Evolutionary conservation across 2,888 invertebrate species (phyloP).

Genomic region (Ornithoptera alexandrae): DNA sequence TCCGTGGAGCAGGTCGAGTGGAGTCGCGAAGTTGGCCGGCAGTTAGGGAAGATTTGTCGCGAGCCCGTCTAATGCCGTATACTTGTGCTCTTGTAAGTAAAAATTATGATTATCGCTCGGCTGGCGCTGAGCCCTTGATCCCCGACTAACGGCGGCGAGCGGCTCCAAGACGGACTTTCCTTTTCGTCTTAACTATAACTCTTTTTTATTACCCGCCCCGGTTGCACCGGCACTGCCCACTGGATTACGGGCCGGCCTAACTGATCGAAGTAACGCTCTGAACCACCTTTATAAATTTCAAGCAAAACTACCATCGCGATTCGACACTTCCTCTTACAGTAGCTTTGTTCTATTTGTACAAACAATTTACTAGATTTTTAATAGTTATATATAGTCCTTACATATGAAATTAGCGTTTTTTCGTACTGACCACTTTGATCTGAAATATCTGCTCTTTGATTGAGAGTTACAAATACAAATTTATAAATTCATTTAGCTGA

Average conservation of each 20-base stretch:
- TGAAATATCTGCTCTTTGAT: no score
- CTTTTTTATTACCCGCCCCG: conserved; percentile 76
- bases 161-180: conserved; percentile 70
- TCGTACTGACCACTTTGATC: no score
- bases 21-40: conserved; percentile 72
- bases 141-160: conserved; percentile 70
- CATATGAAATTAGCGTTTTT: no score
- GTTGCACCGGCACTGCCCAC: conserved; percentile 60
- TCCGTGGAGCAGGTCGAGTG: conserved; percentile 43
- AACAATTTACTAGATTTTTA: not conserved
- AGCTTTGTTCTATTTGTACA: not conserved
- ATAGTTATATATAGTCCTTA: not conserved
- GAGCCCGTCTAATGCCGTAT: conserved; percentile 66
- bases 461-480: no score
- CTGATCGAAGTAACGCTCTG: conserved; percentile 38
- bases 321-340: not conserved
- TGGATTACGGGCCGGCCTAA: conserved; percentile 62
- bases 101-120: conserved; percentile 80
- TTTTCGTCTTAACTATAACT: conserved; percentile 79
- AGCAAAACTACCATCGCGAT: conserved; percentile 2
- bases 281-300: conserved; percentile 34
- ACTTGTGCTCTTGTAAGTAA: conserved; percentile 77
- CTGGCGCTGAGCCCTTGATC: conserved; percentile 76
- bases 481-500: no score
- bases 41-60: conserved; percentile 79